phyloP scores from a whole-genome alignment of 30 jellyfish, hydroid and myxozoan species.

The Turritopsis rubra region DNA sequence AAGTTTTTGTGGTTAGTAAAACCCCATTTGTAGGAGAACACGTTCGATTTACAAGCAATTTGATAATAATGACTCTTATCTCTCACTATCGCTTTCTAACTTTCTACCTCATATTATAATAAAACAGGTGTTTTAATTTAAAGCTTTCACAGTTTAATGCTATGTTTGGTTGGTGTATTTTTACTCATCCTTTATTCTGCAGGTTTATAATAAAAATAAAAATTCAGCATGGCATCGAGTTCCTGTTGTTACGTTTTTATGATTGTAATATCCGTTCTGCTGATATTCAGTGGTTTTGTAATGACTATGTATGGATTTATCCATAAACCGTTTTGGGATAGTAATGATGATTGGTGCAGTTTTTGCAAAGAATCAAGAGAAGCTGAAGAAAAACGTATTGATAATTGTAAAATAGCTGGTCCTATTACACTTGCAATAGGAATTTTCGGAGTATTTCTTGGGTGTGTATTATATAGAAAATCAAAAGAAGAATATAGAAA shows the following conservation, averaged over 20 bases:
- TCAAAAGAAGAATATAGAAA: background rate
- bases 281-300: background rate
- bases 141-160: too few species aligned
- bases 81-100: too few species aligned
- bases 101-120: too few species aligned
- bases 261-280: background rate
- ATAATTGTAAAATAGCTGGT: background rate
- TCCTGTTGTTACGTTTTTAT: background rate
- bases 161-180: too few species aligned
- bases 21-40: too few species aligned
- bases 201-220: too few species aligned
- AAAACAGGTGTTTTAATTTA: too few species aligned
- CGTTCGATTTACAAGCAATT: too few species aligned
- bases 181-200: too few species aligned
- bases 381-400: background rate
- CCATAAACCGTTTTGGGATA: background rate
- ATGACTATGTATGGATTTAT: background rate
- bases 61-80: too few species aligned
- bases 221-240: too few species aligned
- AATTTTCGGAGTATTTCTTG: background rate
- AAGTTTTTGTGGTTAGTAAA: too few species aligned
- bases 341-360: background rate
- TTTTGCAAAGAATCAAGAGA: background rate
- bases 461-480: background rate
- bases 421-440: background rate